Evolutionary conservation across 2,797 vertebrate species (phyloP).

Genomic region (Pangasius macronema): DNA sequence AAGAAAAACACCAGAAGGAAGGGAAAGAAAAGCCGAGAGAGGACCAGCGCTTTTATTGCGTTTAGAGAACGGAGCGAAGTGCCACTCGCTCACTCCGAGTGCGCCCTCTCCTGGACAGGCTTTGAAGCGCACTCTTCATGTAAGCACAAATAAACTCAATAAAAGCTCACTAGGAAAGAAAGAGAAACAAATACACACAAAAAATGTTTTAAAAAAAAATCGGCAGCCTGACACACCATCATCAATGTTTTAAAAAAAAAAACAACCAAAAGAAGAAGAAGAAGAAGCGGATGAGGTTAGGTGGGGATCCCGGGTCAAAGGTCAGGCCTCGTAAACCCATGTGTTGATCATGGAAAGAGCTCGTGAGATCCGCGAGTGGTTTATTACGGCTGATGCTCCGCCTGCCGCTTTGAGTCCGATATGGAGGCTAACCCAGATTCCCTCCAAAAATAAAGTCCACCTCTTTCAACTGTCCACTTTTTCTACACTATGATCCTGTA

Average conservation of each 20-base stretch:
- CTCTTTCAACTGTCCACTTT: background rate
- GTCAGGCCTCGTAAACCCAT: constrained; percentile 17
- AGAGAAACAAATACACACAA: constrained; percentile 4
- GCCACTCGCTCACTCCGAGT: constrained; percentile 88
- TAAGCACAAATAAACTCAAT: constrained; percentile 76
- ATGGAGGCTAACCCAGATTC: background rate
- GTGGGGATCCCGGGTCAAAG: constrained; percentile 12
- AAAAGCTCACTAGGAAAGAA: constrained; percentile 54
- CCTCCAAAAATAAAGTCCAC: constrained; percentile 5
- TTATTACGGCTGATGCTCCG: background rate
- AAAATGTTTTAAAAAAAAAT: constrained; percentile 61
- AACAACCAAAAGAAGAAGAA: background rate
- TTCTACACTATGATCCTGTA: constrained; percentile 11
- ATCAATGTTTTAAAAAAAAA: constrained; percentile 56
- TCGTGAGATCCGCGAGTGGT: constrained; percentile 8
- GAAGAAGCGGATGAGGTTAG: background rate
- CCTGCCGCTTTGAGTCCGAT: background rate
- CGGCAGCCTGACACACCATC: constrained; percentile 80
- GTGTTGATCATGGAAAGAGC: constrained; percentile 1
- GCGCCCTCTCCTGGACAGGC: constrained; percentile 83
- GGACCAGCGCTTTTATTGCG: constrained; percentile 55
- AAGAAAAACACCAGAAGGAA: constrained; percentile 10
- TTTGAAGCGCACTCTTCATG: constrained; percentile 98
- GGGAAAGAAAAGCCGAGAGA: background rate
- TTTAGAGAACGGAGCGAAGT: constrained; percentile 62